Conservation (phyloP, 1,140 invertebrate species). For the Hetaerina americana region DNA sequence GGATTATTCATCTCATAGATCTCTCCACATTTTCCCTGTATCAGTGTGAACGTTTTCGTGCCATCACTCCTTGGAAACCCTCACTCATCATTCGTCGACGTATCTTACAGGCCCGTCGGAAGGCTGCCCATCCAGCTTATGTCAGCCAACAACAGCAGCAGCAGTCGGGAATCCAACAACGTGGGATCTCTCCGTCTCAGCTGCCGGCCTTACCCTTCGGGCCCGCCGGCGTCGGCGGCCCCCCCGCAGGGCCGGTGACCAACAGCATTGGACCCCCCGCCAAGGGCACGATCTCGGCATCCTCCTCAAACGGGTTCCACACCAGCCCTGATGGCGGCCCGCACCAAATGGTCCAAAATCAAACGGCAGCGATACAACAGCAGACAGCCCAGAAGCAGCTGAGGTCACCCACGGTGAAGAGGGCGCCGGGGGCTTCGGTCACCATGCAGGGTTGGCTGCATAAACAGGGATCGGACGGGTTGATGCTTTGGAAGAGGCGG, state of each 20-base stretch:
- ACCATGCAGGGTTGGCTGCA: conserved; percentile 79
- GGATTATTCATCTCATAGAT: no score
- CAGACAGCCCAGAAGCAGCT: conserved; percentile 45
- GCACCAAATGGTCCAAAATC: no score
- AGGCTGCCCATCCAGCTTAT: no score
- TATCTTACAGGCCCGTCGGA: no score
- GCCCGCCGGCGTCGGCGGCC: not conserved
- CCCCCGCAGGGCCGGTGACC: not conserved
- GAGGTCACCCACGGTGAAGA: conserved; percentile 61
- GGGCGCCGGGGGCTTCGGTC: conserved; percentile 63
- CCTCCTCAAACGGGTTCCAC: not conserved
- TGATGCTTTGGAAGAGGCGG: conserved; percentile 88
- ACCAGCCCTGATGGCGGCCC: not conserved
- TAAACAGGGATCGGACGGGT: conserved; percentile 78
- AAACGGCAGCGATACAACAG: conserved; percentile 38
- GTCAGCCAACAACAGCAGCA: no score
- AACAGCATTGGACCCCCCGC: not conserved
- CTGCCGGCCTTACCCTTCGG: no score
- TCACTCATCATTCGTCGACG: no score
- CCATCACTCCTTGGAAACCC: no score
- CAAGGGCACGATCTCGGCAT: not conserved
- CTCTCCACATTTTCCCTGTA: no score
- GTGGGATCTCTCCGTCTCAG: no score
- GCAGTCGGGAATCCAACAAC: no score
- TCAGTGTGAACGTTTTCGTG: no score